Percentiles rank a stretch among this genome's conserved stretches.
These are phyloP conservation scores for Rhadinocentrus ornatus DNA, from an alignment of 2,797 vertebrate species.

Conservation along the genomic window DNA sequence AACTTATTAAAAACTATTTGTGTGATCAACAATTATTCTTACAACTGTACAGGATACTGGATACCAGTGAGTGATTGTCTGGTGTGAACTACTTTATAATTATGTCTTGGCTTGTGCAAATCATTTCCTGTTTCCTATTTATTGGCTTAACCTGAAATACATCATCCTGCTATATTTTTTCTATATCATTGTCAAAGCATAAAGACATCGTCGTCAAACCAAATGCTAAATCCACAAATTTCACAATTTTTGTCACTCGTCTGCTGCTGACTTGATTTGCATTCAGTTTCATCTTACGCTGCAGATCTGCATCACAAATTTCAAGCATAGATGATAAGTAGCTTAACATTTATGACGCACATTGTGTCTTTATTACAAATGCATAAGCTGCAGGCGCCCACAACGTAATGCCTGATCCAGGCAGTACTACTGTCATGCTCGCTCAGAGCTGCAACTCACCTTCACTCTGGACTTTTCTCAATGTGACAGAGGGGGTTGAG, in stretches of 20 bases:
- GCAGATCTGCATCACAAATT: background rate
- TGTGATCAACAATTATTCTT: too few relatives aligned
- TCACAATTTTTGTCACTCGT: background rate
- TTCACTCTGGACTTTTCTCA: slow-evolving; percentile 93
- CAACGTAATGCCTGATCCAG: background rate
- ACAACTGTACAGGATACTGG: background rate
- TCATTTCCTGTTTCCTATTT: background rate
- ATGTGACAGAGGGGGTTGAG: slow-evolving; percentile 90
- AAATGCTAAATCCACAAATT: background rate
- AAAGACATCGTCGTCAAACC: background rate
- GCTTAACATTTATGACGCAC: background rate
- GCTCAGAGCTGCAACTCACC: slow-evolving; percentile 72
- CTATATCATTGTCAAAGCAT: background rate
- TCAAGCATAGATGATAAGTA: background rate
- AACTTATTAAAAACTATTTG: too few relatives aligned
- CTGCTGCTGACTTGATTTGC: background rate
- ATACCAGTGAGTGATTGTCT: background rate
- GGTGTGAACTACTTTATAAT: background rate
- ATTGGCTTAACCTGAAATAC: background rate
- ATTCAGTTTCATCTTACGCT: background rate
- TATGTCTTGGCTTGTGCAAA: background rate
- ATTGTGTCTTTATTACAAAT: background rate
- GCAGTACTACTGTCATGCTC: background rate
- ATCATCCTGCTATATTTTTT: background rate
- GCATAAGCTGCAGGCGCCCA: slow-evolving; percentile 1